A percentile compares a stretch with the other conserved stretches of the same genome.
Conservation (phyloP, 2,888 invertebrate genomes). For the Trissonchulus latispiculum region DNA sequence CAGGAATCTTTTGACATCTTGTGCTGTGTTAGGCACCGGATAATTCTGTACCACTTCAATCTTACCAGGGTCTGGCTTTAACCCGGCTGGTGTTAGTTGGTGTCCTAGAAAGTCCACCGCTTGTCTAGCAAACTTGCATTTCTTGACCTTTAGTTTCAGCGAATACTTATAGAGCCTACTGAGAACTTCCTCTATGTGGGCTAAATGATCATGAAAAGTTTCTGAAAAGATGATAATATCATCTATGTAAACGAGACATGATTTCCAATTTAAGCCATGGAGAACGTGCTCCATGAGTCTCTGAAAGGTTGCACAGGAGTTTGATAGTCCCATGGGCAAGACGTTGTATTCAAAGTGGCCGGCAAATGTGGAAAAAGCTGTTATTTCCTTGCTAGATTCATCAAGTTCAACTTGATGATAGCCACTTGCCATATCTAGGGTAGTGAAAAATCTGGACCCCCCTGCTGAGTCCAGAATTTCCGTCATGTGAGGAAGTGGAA, state of each 20-base stretch:
- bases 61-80: constrained; percentile 3
- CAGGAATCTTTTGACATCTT: background rate
- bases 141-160: constrained; percentile 10
- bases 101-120: background rate
- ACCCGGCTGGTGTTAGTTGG: background rate
- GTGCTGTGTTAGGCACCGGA: background rate
- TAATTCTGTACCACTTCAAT: background rate
- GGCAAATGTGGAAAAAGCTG: constrained; percentile 25
- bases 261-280: background rate
- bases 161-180: background rate
- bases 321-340: constrained; percentile 17
- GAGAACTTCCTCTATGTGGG: background rate
- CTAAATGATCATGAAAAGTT: background rate
- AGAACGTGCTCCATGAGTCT: constrained; percentile 18
- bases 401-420: constrained; percentile 21
- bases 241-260: constrained; percentile 9
- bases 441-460: constrained; percentile 10
- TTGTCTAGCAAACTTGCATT: background rate
- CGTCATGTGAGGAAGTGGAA: constrained; percentile 6
- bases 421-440: constrained; percentile 16
- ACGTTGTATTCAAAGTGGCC: constrained; percentile 27
- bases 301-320: constrained; percentile 28
- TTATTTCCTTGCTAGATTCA: constrained; percentile 24
- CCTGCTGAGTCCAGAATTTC: background rate
- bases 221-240: background rate